Evolutionary conservation across 2,888 invertebrate genomes (phyloP).

Genomic region (Conops quadrifasciatus): DNA sequence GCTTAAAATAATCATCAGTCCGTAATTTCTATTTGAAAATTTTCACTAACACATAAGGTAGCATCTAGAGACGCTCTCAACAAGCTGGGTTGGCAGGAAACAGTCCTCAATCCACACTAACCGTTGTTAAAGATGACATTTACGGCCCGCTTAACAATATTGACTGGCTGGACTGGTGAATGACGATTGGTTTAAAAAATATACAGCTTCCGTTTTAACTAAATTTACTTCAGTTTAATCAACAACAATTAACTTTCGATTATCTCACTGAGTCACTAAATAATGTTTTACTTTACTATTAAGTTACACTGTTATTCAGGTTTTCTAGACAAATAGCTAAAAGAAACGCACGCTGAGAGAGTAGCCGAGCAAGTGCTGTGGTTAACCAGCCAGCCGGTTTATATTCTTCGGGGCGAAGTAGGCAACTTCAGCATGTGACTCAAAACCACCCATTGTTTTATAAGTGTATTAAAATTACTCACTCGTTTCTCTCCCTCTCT

Average conservation of each 20-base stretch:
- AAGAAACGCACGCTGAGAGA: slow-evolving; percentile 13
- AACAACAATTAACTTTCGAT: not conserved
- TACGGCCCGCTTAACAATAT: not conserved
- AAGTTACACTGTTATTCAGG: not conserved
- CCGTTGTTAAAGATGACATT: slow-evolving; percentile 25
- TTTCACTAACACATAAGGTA: not conserved
- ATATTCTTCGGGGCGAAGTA: not conserved
- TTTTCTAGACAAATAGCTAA: not conserved
- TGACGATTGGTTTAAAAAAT: not conserved
- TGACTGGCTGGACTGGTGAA: too few relatives aligned
- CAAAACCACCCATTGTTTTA: slow-evolving; percentile 5
- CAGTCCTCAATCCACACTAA: slow-evolving; percentile 12
- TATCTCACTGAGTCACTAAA: slow-evolving; percentile 11
- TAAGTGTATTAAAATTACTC: not conserved
- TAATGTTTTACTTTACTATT: not conserved
- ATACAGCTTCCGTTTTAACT: slow-evolving; percentile 2
- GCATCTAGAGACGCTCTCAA: not conserved
- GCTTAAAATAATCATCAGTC: not conserved
- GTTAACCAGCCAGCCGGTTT: slow-evolving; percentile 21
- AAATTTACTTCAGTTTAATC: not conserved
- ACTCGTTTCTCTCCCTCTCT: not conserved
- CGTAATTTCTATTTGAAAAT: not conserved
- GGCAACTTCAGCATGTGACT: slow-evolving; percentile 25
- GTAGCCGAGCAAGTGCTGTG: slow-evolving; percentile 26
- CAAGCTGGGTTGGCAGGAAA: not conserved